Percentiles rank a stretch among this genome's conserved stretches.
phyloP scores from a whole-genome alignment of 2,888 invertebrate species.

The Tenthredo livida region DNA sequence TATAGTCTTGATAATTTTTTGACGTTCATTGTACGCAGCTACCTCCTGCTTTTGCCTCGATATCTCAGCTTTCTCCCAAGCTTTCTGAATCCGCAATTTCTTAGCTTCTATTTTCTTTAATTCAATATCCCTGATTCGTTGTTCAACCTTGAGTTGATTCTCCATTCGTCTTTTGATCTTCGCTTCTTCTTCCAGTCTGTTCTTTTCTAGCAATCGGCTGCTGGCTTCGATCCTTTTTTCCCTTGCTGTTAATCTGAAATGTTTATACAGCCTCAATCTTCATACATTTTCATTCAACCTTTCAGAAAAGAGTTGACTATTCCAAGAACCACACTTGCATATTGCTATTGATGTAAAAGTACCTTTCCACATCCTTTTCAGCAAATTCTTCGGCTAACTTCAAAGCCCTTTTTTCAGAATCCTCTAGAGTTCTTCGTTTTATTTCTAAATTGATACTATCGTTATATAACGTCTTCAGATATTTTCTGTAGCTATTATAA shows the following conservation, averaged over 20 bases:
- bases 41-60: conserved; percentile 56
- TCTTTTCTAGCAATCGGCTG: conserved; percentile 50
- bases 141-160: conserved; percentile 53
- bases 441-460: conserved; percentile 68
- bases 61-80: conserved; percentile 57
- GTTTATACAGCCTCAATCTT: neutral
- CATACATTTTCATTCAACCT: neutral
- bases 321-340: neutral
- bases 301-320: neutral
- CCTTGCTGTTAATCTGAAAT: conserved; percentile 59
- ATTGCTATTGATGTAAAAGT: neutral
- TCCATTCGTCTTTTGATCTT: conserved; percentile 55
- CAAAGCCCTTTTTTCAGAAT: conserved; percentile 61
- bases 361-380: conserved; percentile 64
- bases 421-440: conserved; percentile 55
- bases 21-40: conserved; percentile 58
- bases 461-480: conserved; percentile 71
- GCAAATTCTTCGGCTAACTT: conserved; percentile 63
- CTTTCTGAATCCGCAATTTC: conserved; percentile 51
- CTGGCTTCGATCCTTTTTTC: conserved; percentile 54
- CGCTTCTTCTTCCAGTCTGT: conserved; percentile 54
- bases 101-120: conserved; percentile 54
- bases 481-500: conserved; percentile 78
- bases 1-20: conserved; percentile 62
- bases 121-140: conserved; percentile 54